Percentiles rank a stretch among this genome's conserved stretches.
Evolutionary conservation across 1,140 invertebrate species (phyloP).

Genomic region (Heliconius hewitsoni): DNA sequence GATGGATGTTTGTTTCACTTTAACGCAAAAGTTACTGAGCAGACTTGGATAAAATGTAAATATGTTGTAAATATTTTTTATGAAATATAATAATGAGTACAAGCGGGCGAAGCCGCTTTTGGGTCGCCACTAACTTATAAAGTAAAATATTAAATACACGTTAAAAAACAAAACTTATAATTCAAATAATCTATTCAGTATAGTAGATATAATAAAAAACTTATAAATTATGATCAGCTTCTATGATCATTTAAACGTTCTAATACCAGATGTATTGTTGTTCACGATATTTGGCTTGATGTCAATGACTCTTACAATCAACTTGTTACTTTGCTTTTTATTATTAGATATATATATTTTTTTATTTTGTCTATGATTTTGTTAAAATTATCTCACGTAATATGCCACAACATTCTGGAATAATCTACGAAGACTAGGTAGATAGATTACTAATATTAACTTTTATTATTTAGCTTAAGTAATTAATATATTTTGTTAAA

Average conservation of each 20-base stretch:
- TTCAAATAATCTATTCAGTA: not conserved
- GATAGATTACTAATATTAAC: too few species aligned
- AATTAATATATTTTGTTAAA: too few species aligned
- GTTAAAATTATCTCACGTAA: not conserved
- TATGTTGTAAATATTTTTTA: too few species aligned
- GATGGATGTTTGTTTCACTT: too few species aligned
- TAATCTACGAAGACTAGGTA: too few species aligned
- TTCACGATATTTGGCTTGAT: constrained; percentile 70
- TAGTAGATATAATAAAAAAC: constrained; percentile 8
- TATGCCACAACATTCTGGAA: not conserved
- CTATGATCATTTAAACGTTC: constrained; percentile 58
- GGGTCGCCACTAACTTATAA: too few species aligned
- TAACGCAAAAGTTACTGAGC: too few species aligned
- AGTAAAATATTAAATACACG: not conserved
- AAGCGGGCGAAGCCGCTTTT: too few species aligned
- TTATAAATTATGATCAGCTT: constrained; percentile 47
- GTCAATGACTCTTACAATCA: constrained; percentile 63
- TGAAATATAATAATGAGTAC: too few species aligned
- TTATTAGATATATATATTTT: not conserved
- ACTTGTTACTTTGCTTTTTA: constrained; percentile 48
- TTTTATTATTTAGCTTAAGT: too few species aligned
- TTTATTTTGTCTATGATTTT: not conserved
- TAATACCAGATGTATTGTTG: constrained; percentile 57
- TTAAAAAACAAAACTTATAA: not conserved
- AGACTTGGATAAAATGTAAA: too few species aligned